Conservation (phyloP, 2,888 invertebrate species). For the Antheraea yamamai region DNA sequence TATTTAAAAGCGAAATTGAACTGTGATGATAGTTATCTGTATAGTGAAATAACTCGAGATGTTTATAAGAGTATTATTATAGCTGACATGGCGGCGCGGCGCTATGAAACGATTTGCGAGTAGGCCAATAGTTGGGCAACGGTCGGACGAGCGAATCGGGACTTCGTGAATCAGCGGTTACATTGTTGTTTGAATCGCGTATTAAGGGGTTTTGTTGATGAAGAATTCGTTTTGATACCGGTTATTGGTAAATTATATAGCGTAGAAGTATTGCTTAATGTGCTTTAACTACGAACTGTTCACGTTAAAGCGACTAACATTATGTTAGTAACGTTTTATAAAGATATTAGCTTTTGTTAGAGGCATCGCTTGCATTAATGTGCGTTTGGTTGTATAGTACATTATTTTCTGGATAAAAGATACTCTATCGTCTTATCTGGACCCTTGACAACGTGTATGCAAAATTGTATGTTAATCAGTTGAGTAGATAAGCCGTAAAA, state of each 20-base stretch:
- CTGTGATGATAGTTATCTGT: not conserved
- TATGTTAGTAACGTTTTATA: not conserved
- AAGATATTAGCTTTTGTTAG: not conserved
- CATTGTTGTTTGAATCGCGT: not conserved
- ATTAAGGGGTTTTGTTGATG: not conserved
- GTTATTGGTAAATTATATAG: constrained; percentile 1
- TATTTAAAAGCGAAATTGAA: not conserved
- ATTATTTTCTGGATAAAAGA: no score
- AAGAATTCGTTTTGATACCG: constrained; percentile 7
- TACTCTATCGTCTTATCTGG: no score
- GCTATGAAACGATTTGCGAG: constrained; percentile 8
- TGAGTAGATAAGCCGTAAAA: no score
- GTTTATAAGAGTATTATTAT: constrained; percentile 9
- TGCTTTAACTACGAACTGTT: not conserved
- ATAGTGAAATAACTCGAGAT: constrained; percentile 24
- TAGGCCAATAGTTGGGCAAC: constrained; percentile 6
- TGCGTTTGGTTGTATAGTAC: no score
- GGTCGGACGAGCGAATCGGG: constrained; percentile 4
- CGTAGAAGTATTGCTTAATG: not conserved
- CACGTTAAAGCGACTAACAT: not conserved
- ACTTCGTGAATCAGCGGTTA: constrained; percentile 12
- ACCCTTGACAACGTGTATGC: no score
- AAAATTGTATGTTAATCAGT: no score
- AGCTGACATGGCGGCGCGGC: constrained; percentile 1
- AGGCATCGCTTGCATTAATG: no score